A percentile compares a stretch with the other conserved stretches of the same genome.
phyloP scores from a whole-genome alignment of 2,888 invertebrate genomes.

The Cybosia mesomella region DNA sequence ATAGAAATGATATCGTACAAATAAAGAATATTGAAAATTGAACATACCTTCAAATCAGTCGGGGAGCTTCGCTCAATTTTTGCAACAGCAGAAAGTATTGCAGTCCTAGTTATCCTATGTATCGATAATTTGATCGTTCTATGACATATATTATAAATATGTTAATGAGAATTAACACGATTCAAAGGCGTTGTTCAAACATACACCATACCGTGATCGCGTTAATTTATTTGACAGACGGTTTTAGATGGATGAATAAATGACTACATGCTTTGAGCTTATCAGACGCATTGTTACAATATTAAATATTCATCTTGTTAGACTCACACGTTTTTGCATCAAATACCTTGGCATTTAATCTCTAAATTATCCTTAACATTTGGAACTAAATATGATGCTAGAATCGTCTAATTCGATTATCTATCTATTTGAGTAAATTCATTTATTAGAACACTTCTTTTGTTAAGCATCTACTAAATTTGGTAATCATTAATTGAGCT shows the following conservation, averaged over 20 bases:
- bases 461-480: background rate
- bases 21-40: too few species aligned
- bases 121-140: too few species aligned
- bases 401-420: background rate
- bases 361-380: conserved; percentile 49
- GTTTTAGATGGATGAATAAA: background rate
- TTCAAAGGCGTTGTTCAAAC: background rate
- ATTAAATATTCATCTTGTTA: background rate
- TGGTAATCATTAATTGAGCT: conserved; percentile 4
- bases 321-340: conserved; percentile 24
- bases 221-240: background rate
- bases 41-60: too few species aligned
- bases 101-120: too few species aligned
- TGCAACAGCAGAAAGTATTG: too few species aligned
- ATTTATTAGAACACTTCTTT: background rate
- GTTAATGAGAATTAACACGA: background rate
- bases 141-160: too few species aligned
- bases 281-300: background rate
- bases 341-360: conserved; percentile 48
- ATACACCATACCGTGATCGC: background rate
- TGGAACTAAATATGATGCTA: conserved; percentile 22
- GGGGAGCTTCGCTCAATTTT: too few species aligned
- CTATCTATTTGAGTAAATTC: conserved; percentile 13
- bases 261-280: background rate
- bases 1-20: too few species aligned